Evolutionary conservation across 2,113 vertebrate species (phyloP), one percentile per base, ranked within the genome.

Genomic region (Eonycteris spelaea): DNA sequence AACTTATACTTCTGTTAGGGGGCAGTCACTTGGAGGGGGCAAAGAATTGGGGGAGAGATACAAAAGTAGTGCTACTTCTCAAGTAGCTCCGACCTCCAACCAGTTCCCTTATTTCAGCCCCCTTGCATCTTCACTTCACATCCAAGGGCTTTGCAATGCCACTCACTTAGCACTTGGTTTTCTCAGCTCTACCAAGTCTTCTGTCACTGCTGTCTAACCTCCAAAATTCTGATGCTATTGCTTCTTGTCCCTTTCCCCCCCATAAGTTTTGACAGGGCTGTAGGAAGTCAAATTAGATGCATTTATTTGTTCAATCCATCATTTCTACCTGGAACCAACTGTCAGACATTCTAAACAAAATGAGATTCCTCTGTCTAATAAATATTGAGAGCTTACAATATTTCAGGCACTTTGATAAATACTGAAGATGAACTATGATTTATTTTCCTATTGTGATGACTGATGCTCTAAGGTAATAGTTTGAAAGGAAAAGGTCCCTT

Each of bases 291-390:
- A 28, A 92, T 83, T 89, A 87, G 51, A 79, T 68, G 40, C 35
- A 35, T 61, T 70, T 83, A 43, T 61, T 59, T 83, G 86, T 59
- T 96, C 77, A 79, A 84, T 95, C n/a, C 74, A 80, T 97, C 95
- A 95, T 92, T 51, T 95, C 79, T 84, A 77, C 65, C 16, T 80
- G 45, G 63, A 95, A 74, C 59, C 53, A 93, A 84, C 86, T 87
- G 90, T 83, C 94, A 95, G 87, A 84, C 51, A 71, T 71, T 92
- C 70, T 73, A 83, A 19, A 48, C 86, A 84, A 84, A 22, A 51
- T 15, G 38, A 90, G 90, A 91, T 74, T 95, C 86, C 80, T 91
- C 95, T 90, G 75, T 95, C 43, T 93, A 83, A 77, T 91, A 91
- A 91, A 68, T 93, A 90, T 11, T 90, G 94, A 95, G 38, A 90